Evolutionary conservation across 2,797 vertebrate genomes (phyloP), one percentile per base, ranked within the genome.

Genomic region (Paramormyrops hopkinsi): DNA sequence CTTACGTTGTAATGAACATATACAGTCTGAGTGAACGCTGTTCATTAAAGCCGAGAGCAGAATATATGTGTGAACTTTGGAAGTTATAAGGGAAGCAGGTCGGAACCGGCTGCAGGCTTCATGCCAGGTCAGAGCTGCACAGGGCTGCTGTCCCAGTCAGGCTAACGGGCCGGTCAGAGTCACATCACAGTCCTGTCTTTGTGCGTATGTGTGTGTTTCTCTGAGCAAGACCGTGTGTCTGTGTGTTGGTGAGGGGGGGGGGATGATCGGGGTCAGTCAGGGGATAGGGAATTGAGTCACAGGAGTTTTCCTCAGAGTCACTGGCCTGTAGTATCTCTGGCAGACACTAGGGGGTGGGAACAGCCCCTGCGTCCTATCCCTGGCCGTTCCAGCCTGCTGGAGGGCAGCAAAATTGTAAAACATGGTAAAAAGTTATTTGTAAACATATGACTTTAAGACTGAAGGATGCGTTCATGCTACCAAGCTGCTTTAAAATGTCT

Each of bases 291-390:
- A 69, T 25, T 50, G 86, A 88, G 54, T 88, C 59, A 69, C 56
- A 88, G 19, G 56, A 65, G 91, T 46, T 88, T 54, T 87, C 82
- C 88, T 86, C 86, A 83, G 84, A 37, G 90, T 92, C 94, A 95
- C 95, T 94, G 93, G 93, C 92, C 89, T 89, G 84, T 90, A 83
- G 73, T 90, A 56, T 91, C 91, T 91, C 91, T 91, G 88, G 90
- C 86, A 90, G 87, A 89, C 88, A 92, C 88, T 90, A 90, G 91
- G 91, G 91, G 59, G 91, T 87, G 92, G 92, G 90, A 91, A 90
- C 87, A 88, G 86, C 90, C 92, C 88, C 87, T 88, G 89, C 91
- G 59, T 25, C 89, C 91, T 65, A 48, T 82, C 69, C 88, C 86
- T 89, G 87, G 89, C 73, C 87, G 56, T 89, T 90, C 89, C 87